phyloP scores from a whole-genome alignment of 2,888 invertebrate genomes.

The Mamestra brassicae region DNA sequence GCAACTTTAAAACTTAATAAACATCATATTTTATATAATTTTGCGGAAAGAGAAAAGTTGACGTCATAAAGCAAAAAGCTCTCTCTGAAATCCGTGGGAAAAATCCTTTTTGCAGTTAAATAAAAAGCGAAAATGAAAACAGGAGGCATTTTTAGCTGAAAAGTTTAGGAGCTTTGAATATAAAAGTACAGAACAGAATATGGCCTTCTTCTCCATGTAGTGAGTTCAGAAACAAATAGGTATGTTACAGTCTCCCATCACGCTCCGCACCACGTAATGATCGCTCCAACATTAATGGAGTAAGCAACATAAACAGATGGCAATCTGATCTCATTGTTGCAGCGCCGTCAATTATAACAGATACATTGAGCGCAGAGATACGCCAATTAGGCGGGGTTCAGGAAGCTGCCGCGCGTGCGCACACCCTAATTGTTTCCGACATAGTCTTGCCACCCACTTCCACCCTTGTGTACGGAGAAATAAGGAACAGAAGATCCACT shows the following conservation, averaged over 20 bases:
- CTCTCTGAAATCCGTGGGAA: neutral
- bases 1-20: neutral
- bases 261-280: slow-evolving; percentile 39
- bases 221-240: slow-evolving; percentile 1
- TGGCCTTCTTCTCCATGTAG: neutral
- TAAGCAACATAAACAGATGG: slow-evolving; percentile 70
- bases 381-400: slow-evolving; percentile 84
- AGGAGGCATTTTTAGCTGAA: neutral
- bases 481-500: slow-evolving; percentile 18
- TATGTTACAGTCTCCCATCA: slow-evolving; percentile 9
- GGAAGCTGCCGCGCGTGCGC: slow-evolving; percentile 88
- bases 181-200: slow-evolving; percentile 1
- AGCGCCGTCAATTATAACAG: slow-evolving; percentile 85
- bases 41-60: neutral
- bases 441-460: slow-evolving; percentile 70
- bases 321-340: slow-evolving; percentile 77
- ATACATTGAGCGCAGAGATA: slow-evolving; percentile 85
- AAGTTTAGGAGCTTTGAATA: neutral
- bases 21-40: neutral
- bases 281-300: slow-evolving; percentile 48
- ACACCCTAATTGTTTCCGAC: slow-evolving; percentile 87
- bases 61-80: too few relatives aligned
- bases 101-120: neutral
- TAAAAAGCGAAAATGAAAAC: neutral
- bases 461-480: slow-evolving; percentile 36